phyloP scores from a whole-genome alignment of 2,113 vertebrate species.

The Gymnocephalus cernua region DNA sequence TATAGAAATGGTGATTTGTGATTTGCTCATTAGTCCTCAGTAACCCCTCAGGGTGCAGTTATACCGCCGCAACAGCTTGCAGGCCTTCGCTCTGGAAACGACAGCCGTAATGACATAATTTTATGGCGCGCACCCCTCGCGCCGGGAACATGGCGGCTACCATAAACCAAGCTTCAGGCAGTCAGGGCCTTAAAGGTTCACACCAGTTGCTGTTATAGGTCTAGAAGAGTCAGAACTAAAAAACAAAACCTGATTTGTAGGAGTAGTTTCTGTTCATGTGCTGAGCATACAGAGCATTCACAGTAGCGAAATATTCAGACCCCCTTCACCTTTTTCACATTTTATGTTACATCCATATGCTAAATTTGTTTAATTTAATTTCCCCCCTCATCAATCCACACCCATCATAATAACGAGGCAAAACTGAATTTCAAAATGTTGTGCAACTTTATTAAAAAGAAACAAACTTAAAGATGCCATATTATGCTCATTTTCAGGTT shows the following conservation, averaged over 20 bases:
- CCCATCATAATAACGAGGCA: background rate
- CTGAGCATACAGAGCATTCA: background rate
- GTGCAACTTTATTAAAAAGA: too few relatives aligned
- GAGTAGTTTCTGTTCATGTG: background rate
- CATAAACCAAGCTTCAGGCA: background rate
- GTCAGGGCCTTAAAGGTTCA: constrained; percentile 19
- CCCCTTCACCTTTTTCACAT: background rate
- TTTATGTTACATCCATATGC: background rate
- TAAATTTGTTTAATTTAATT: background rate
- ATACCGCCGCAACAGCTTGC: too few relatives aligned
- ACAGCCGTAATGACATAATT: too few relatives aligned
- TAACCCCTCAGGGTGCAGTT: background rate
- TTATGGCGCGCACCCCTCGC: too few relatives aligned
- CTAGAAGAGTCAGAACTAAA: background rate
- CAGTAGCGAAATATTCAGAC: background rate
- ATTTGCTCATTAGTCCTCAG: constrained; percentile 48
- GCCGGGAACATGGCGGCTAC: too few relatives aligned
- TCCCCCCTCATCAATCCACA: background rate
- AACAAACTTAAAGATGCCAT: too few relatives aligned
- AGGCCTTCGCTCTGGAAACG: too few relatives aligned
- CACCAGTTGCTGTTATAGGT: constrained; percentile 24
- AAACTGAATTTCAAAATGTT: background rate
- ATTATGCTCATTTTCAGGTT: too few relatives aligned
- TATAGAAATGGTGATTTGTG: constrained; percentile 26
- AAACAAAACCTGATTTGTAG: background rate